These are phyloP conservation scores for Asobara japonica DNA, from an alignment of 1,140 invertebrate species.

Conservation along the genomic window DNA sequence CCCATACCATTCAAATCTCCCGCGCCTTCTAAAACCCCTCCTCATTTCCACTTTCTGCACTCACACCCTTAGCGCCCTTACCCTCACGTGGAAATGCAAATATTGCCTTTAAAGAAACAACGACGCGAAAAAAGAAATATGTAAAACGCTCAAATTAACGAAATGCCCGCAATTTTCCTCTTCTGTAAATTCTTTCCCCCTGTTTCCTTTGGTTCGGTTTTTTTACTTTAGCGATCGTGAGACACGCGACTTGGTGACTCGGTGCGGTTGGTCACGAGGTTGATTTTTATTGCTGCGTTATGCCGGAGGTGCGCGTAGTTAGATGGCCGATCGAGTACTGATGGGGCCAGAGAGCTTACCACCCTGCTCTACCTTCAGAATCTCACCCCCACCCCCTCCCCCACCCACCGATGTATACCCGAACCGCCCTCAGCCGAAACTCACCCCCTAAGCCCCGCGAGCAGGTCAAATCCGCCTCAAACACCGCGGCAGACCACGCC, in stretches of 20 bases:
- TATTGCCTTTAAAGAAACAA: background rate
- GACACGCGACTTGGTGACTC: constrained; percentile 10
- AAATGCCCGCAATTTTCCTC: background rate
- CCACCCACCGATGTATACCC: background rate
- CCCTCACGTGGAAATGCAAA: background rate
- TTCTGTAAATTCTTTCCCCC: background rate
- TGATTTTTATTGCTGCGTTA: background rate
- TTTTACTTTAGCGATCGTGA: background rate
- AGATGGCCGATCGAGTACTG: constrained; percentile 38
- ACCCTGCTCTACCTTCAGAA: constrained; percentile 33
- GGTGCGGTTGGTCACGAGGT: constrained; percentile 16
- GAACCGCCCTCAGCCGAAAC: background rate
- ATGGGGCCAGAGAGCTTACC: constrained; percentile 35
- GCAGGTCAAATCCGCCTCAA: background rate
- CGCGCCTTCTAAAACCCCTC: too few species aligned
- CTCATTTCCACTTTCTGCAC: background rate
- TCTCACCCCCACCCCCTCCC: constrained; percentile 12
- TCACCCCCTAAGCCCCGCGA: background rate
- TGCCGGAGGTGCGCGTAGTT: constrained; percentile 20
- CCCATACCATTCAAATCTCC: too few species aligned
- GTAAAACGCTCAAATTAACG: background rate
- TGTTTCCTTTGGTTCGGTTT: background rate
- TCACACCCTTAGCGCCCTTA: background rate
- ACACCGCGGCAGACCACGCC: constrained; percentile 25
- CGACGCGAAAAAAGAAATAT: background rate